Evolutionary conservation across 2,888 invertebrate genomes (phyloP).

Genomic region (Invenusta paracnida): DNA sequence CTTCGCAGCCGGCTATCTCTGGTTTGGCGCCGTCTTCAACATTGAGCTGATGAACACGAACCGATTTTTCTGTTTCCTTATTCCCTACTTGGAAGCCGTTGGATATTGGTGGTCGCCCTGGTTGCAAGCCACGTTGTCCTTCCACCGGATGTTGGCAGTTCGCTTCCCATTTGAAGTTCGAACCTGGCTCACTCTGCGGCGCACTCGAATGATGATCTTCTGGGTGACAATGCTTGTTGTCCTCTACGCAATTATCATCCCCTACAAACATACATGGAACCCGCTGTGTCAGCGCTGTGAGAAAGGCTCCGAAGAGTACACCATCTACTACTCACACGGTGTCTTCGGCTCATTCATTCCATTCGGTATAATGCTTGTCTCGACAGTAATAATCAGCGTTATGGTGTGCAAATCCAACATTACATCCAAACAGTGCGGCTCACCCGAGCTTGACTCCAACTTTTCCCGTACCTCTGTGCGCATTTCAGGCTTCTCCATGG

Average conservation of each 20-base stretch:
- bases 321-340: slow-evolving; percentile 32
- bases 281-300: no score
- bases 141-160: slow-evolving; percentile 34
- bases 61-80: background rate
- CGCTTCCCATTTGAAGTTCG: slow-evolving; percentile 11
- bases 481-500: background rate
- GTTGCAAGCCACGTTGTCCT: slow-evolving; percentile 37
- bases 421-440: no score
- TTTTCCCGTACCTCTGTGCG: background rate
- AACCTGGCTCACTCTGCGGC: background rate
- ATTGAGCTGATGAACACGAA: background rate
- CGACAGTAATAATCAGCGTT: slow-evolving; percentile 1
- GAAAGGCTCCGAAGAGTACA: background rate
- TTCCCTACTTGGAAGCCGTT: slow-evolving; percentile 31
- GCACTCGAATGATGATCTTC: background rate
- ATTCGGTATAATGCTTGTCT: slow-evolving; percentile 32
- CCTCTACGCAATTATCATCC: slow-evolving; percentile 20
- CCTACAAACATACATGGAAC: background rate
- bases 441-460: no score
- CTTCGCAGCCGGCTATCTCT: slow-evolving; percentile 32
- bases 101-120: slow-evolving; percentile 35
- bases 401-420: background rate
- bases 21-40: background rate
- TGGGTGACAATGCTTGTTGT: background rate
- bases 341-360: slow-evolving; percentile 30